Evolutionary conservation across 2,113 vertebrate genomes (phyloP).

Genomic region (Hippocampus guttulatus): DNA sequence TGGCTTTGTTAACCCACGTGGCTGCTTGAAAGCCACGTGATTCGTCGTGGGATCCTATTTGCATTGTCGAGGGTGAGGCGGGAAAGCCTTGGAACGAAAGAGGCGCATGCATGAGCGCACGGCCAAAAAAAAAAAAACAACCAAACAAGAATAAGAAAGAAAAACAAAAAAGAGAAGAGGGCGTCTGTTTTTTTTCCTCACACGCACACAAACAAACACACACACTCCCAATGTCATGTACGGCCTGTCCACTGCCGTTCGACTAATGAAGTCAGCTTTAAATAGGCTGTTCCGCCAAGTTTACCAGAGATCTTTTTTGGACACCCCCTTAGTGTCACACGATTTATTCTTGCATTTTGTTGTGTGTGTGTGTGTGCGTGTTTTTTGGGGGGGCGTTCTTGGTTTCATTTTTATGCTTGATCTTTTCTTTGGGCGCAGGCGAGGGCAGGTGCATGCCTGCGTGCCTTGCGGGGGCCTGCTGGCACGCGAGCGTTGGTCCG

Average conservation of each 20-base stretch:
- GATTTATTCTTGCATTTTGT: conserved; percentile 96
- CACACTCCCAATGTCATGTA: conserved; percentile 79
- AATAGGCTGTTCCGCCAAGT: conserved; percentile 99
- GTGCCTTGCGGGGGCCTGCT: conserved; percentile 57
- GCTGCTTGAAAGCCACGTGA: conserved; percentile 90
- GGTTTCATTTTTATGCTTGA: conserved; percentile 61
- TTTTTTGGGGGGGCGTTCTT: conserved; percentile 73
- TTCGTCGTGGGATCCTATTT: conserved; percentile 75
- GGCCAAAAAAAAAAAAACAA: conserved; percentile 51
- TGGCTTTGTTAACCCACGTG: conserved; percentile 97
- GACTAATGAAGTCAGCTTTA: conserved; percentile 99
- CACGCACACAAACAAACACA: conserved; percentile 73
- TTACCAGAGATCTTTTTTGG: conserved; percentile 88
- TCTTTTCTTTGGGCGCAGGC: conserved; percentile 66
- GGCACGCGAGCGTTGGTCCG: conserved; percentile 83
- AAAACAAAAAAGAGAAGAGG: conserved; percentile 71
- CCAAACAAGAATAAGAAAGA: conserved; percentile 60
- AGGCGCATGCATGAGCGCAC: conserved; percentile 75
- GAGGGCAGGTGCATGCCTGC: conserved; percentile 95
- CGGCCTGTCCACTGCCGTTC: conserved; percentile 98
- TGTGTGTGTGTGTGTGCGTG: conserved; percentile 93
- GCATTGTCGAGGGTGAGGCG: conserved; percentile 78
- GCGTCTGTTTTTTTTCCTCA: conserved; percentile 76
- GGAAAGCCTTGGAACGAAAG: conserved; percentile 70
- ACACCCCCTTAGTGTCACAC: conserved; percentile 92